Evolutionary conservation across 92 coral and sea anemone genomes (phyloP).

Genomic region (Nematostella vectensis): DNA sequence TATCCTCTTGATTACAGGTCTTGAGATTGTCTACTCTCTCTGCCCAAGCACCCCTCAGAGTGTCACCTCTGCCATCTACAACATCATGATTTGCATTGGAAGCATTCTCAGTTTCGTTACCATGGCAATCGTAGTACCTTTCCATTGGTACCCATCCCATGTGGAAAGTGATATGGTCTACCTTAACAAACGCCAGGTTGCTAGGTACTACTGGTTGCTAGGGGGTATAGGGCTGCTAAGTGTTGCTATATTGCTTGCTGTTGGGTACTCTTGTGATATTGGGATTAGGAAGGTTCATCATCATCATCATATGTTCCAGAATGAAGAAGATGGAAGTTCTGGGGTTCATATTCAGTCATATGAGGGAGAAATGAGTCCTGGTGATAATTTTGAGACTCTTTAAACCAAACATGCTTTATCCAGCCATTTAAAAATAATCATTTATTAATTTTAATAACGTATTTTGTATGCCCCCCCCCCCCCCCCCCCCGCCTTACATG

Average conservation of each 20-base stretch:
- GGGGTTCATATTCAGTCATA: slow-evolving; percentile 8
- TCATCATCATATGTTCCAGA: slow-evolving; percentile 30
- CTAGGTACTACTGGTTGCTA: slow-evolving; percentile 64
- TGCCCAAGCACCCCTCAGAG: slow-evolving; percentile 77
- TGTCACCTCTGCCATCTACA: slow-evolving; percentile 72
- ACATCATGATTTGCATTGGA: slow-evolving; percentile 63
- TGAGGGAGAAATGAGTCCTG: slow-evolving; percentile 23
- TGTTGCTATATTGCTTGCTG: slow-evolving; percentile 18
- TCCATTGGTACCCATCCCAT: slow-evolving; percentile 59
- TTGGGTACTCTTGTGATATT: slow-evolving; percentile 46
- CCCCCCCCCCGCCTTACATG: too few species aligned
- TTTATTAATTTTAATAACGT: too few species aligned
- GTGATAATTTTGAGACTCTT: not conserved
- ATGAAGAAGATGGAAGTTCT: slow-evolving; percentile 17
- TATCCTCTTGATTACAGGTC: too few species aligned
- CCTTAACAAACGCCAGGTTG: slow-evolving; percentile 44
- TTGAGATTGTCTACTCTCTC: slow-evolving; percentile 64
- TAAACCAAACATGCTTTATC: too few species aligned
- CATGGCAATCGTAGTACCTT: slow-evolving; percentile 35
- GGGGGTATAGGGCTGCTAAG: slow-evolving; percentile 33
- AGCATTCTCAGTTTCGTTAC: slow-evolving; percentile 56
- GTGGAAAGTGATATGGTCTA: slow-evolving; percentile 27
- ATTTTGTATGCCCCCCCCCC: too few species aligned
- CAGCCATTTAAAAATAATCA: too few species aligned
- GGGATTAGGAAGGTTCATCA: slow-evolving; percentile 22